Conservation (phyloP, 2,113 vertebrate species). For the Cochlearius cochlearius region DNA sequence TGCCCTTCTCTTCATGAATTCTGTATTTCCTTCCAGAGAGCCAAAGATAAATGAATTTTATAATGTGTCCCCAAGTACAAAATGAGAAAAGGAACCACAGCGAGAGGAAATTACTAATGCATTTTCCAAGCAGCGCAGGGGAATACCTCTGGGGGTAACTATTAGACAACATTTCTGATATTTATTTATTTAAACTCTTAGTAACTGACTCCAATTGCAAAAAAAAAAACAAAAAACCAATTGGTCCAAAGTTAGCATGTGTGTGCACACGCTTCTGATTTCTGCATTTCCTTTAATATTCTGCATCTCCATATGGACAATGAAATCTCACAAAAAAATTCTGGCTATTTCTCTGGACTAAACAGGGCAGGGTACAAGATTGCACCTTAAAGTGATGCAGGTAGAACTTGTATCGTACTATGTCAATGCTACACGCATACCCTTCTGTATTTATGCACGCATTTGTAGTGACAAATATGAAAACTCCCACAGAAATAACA, state of each 20-base stretch:
- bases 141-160: background rate
- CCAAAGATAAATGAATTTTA: background rate
- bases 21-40: background rate
- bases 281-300: background rate
- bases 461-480: background rate
- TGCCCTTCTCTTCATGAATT: background rate
- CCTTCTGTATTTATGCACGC: background rate
- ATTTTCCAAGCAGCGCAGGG: background rate
- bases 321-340: background rate
- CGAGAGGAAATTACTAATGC: background rate
- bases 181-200: background rate
- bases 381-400: background rate
- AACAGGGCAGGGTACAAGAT: background rate
- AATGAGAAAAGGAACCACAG: background rate
- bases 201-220: background rate
- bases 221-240: background rate
- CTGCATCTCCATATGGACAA: background rate
- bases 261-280: background rate
- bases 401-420: background rate
- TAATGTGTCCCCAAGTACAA: background rate
- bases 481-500: background rate
- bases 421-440: background rate
- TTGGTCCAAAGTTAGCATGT: background rate
- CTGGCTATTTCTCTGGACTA: background rate
- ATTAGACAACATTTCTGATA: background rate